Percentiles rank a stretch among this genome's conserved stretches.
Conservation (phyloP, 2,888 invertebrate species). For the Clitarchus hookeri region DNA sequence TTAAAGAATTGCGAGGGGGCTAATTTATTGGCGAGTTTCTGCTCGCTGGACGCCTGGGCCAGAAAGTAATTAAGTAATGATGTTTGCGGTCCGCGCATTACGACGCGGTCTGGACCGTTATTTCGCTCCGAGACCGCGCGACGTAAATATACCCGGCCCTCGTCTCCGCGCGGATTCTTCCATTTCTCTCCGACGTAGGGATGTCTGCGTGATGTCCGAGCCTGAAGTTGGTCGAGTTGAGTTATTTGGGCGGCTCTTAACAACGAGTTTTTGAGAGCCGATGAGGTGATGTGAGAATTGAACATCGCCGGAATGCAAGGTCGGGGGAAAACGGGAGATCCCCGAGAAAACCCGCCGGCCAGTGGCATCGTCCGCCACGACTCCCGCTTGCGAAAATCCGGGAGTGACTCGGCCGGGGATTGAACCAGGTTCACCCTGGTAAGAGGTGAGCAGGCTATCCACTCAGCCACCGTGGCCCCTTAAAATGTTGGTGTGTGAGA, state of each 20-base stretch:
- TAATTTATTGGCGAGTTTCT: background rate
- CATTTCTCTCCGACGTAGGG: background rate
- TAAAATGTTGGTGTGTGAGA: background rate
- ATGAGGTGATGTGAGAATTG: too few relatives aligned
- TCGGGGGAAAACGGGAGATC: too few relatives aligned
- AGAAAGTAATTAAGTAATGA: constrained; percentile 14
- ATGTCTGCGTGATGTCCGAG: background rate
- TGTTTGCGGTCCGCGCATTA: background rate
- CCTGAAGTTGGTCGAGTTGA: background rate
- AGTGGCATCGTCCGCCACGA: too few relatives aligned
- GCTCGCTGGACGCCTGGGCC: background rate
- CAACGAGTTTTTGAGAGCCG: too few relatives aligned
- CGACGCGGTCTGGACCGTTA: background rate
- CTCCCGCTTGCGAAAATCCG: too few relatives aligned
- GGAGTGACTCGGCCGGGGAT: too few relatives aligned
- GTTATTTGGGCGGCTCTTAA: too few relatives aligned
- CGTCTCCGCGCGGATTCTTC: background rate
- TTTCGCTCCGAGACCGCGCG: background rate
- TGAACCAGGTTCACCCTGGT: too few relatives aligned
- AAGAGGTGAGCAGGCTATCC: too few relatives aligned
- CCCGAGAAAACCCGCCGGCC: too few relatives aligned
- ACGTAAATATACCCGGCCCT: background rate
- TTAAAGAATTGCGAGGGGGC: background rate
- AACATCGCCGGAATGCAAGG: too few relatives aligned
- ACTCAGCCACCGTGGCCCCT: too few relatives aligned